A percentile compares a stretch with the other conserved stretches of the same genome.
Conservation (phyloP, 2,797 vertebrate species). For the Lacerta bilineata region DNA sequence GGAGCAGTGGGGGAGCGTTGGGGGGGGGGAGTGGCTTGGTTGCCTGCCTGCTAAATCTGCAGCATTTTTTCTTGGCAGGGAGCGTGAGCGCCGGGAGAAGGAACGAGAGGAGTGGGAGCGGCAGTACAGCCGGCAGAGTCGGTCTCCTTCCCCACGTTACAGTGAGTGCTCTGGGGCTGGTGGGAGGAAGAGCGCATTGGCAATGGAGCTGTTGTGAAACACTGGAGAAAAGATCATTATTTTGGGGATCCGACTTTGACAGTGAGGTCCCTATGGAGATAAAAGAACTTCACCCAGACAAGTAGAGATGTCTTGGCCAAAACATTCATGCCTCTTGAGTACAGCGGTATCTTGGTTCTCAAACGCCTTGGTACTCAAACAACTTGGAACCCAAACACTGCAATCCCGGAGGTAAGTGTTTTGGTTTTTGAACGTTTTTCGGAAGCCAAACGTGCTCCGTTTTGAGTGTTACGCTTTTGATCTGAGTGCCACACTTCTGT, state of each 20-base stretch:
- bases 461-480: too few species aligned
- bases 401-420: too few species aligned
- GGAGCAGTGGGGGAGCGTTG: not conserved
- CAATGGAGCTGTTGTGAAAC: not conserved
- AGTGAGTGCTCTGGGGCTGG: slow-evolving; percentile 62
- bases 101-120: slow-evolving; percentile 93
- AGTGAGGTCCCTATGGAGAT: not conserved
- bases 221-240: not conserved
- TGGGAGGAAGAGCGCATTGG: not conserved
- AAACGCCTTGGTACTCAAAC: too few species aligned
- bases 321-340: too few species aligned
- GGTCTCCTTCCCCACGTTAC: slow-evolving; percentile 88
- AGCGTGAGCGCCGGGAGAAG: slow-evolving; percentile 91
- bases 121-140: slow-evolving; percentile 91
- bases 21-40: fast-evolving
- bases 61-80: slow-evolving; percentile 76
- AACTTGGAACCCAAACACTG: too few species aligned
- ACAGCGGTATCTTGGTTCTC: too few species aligned
- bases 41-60: not conserved
- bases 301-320: not conserved
- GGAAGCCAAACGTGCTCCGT: too few species aligned
- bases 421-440: too few species aligned
- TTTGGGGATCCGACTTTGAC: not conserved
- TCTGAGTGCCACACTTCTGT: too few species aligned
- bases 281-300: too few species aligned